Evolutionary conservation across 2,113 vertebrate genomes (phyloP).

Genomic region (Clinocottus analis): DNA sequence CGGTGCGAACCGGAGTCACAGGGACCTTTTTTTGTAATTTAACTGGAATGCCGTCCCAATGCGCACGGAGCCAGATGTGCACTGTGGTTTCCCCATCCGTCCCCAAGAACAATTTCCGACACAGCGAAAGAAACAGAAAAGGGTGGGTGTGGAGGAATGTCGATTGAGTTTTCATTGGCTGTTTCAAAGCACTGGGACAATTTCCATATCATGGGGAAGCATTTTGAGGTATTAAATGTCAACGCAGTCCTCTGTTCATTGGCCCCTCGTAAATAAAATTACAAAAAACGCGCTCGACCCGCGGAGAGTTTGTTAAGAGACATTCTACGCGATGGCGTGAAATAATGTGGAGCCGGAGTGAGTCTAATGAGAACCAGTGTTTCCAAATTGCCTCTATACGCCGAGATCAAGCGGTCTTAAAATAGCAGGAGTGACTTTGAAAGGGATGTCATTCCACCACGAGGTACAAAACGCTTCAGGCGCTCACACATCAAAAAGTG

Average conservation of each 20-base stretch:
- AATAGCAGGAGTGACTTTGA: slow-evolving; percentile 65
- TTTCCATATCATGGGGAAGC: slow-evolving; percentile 52
- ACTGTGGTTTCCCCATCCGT: slow-evolving; percentile 63
- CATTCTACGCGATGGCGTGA: slow-evolving; percentile 52
- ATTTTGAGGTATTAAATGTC: slow-evolving; percentile 68
- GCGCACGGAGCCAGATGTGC: slow-evolving; percentile 67
- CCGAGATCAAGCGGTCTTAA: slow-evolving; percentile 67
- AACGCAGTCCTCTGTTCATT: slow-evolving; percentile 62
- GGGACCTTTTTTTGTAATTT: slow-evolving; percentile 70
- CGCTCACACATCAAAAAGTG: slow-evolving; percentile 48
- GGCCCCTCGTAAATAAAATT: slow-evolving; percentile 66
- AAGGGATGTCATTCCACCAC: slow-evolving; percentile 60
- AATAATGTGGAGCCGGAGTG: slow-evolving; percentile 57
- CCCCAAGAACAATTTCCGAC: slow-evolving; percentile 55
- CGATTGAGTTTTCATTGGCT: slow-evolving; percentile 63
- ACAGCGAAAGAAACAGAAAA: not conserved
- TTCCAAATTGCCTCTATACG: slow-evolving; percentile 69
- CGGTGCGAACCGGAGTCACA: slow-evolving; percentile 48
- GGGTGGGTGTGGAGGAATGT: slow-evolving; percentile 24
- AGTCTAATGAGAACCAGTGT: slow-evolving; percentile 73
- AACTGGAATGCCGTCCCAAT: slow-evolving; percentile 68
- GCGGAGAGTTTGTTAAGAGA: slow-evolving; percentile 65
- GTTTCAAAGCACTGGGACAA: slow-evolving; percentile 46
- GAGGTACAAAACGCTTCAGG: slow-evolving; percentile 56
- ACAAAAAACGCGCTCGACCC: slow-evolving; percentile 56